phyloP scores from a whole-genome alignment of 1,140 invertebrate genomes.

The Tetragonula clypearis region DNA sequence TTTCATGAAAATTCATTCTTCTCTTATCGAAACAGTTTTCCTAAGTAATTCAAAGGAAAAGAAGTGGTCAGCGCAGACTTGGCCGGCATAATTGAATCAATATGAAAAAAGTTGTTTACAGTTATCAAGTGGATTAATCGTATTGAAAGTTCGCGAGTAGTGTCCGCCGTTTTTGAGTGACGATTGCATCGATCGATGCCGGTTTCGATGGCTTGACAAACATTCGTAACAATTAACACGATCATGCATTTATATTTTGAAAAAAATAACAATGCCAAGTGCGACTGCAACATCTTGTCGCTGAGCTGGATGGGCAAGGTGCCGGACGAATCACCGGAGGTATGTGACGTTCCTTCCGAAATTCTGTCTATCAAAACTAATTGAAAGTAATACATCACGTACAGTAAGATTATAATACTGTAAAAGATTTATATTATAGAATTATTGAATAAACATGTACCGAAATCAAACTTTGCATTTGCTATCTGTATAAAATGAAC shows the following conservation, averaged over 20 bases:
- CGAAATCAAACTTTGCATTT: not conserved
- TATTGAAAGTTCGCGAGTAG: slow-evolving; percentile 29
- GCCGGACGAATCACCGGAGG: slow-evolving; percentile 96
- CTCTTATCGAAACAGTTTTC: not conserved
- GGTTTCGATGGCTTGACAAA: slow-evolving; percentile 62
- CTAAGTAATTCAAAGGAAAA: no score
- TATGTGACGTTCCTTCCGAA: slow-evolving; percentile 79
- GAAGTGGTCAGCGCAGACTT: no score
- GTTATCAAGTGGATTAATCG: slow-evolving; percentile 15
- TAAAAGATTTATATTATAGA: not conserved
- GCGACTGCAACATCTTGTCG: slow-evolving; percentile 96
- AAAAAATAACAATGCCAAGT: slow-evolving; percentile 94
- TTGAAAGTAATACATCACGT: not conserved
- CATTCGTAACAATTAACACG: slow-evolving; percentile 25
- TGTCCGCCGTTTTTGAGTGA: slow-evolving; percentile 25
- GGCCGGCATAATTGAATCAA: not conserved
- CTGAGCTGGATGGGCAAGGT: slow-evolving; percentile 99
- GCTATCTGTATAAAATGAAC: no score
- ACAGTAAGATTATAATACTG: not conserved
- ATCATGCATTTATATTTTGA: slow-evolving; percentile 96
- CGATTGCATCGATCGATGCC: slow-evolving; percentile 26
- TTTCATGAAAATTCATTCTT: not conserved
- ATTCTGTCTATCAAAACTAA: not conserved
- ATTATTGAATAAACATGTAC: not conserved
- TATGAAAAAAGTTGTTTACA: not conserved